Percentiles rank a stretch among this genome's conserved stretches.
Conservation (phyloP, 2,797 vertebrate species). For the Paedocypris micromegethes region DNA sequence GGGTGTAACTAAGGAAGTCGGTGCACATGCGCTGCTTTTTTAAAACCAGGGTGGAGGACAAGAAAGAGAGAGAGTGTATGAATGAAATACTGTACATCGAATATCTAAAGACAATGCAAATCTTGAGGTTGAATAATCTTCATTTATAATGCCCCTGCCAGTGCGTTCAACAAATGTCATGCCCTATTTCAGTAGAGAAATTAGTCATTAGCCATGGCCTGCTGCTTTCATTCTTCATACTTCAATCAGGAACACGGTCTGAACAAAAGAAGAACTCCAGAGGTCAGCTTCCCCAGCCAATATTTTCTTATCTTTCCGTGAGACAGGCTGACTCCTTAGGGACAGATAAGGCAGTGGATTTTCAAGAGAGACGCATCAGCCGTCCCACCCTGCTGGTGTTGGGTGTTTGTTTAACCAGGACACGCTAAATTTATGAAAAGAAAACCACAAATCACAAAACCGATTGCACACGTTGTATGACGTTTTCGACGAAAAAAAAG, state of each 20-base stretch:
- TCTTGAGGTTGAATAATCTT: constrained; percentile 8
- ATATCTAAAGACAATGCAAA: not conserved
- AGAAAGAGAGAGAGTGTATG: not conserved
- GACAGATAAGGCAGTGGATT: constrained; percentile 37
- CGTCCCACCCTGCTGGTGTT: constrained; percentile 6
- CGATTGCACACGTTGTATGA: constrained; percentile 2
- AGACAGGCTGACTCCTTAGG: constrained; percentile 23
- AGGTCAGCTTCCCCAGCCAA: constrained; percentile 30
- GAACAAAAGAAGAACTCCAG: constrained; percentile 38
- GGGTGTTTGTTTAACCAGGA: constrained; percentile 17
- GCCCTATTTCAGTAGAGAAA: constrained; percentile 31
- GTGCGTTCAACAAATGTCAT: constrained; percentile 26
- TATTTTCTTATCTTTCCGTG: constrained; percentile 31
- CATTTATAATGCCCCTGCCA: constrained; percentile 14
- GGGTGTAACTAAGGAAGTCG: constrained; percentile 18
- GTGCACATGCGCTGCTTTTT: not conserved
- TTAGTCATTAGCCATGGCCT: constrained; percentile 40
- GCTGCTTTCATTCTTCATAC: constrained; percentile 28
- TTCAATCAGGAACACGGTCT: constrained; percentile 36
- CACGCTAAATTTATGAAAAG: constrained; percentile 1
- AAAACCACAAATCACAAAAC: constrained; percentile 11
- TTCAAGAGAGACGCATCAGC: constrained; percentile 18
- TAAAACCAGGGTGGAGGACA: not conserved
- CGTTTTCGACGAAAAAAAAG: not conserved
- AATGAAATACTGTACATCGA: constrained; percentile 3